phyloP scores from a whole-genome alignment of 2,888 invertebrate species.

The Aleiodes testaceus region DNA sequence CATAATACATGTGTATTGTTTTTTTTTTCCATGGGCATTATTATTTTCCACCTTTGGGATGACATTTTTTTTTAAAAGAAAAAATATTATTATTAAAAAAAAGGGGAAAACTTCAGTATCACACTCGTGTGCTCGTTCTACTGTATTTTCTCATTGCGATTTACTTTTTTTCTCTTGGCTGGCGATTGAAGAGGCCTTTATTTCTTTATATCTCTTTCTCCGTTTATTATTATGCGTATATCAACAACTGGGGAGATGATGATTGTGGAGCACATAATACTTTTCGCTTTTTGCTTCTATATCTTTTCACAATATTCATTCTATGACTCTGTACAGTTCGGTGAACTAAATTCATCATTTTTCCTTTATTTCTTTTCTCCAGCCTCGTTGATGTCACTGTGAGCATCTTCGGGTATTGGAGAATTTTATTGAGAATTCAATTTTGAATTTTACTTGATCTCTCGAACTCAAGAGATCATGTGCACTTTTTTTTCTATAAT shows the following conservation, averaged over 20 bases:
- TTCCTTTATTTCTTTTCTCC: no score
- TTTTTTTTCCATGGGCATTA: conserved; percentile 46
- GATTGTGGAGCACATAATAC: conserved; percentile 23
- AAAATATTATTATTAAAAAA: not conserved
- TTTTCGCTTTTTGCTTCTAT: conserved; percentile 7
- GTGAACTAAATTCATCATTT: conserved; percentile 22
- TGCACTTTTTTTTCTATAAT: no score
- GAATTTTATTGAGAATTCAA: no score
- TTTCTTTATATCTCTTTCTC: conserved; percentile 65
- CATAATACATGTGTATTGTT: conserved; percentile 58
- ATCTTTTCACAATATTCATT: conserved; percentile 15
- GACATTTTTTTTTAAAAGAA: not conserved
- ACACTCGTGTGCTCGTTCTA: conserved; percentile 42
- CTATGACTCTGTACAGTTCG: not conserved
- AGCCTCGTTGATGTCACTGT: no score
- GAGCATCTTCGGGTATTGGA: no score
- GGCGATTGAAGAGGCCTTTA: conserved; percentile 63
- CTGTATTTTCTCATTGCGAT: conserved; percentile 63
- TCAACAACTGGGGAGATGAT: conserved; percentile 52
- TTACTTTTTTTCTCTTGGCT: conserved; percentile 55
- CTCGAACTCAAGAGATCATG: no score
- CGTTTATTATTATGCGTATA: conserved; percentile 67
- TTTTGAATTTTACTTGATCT: no score
- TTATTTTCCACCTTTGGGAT: conserved; percentile 40
- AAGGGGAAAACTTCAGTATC: conserved; percentile 30